Evolutionary conservation across 1,140 invertebrate genomes (phyloP).

Genomic region (Telenomus remus): DNA sequence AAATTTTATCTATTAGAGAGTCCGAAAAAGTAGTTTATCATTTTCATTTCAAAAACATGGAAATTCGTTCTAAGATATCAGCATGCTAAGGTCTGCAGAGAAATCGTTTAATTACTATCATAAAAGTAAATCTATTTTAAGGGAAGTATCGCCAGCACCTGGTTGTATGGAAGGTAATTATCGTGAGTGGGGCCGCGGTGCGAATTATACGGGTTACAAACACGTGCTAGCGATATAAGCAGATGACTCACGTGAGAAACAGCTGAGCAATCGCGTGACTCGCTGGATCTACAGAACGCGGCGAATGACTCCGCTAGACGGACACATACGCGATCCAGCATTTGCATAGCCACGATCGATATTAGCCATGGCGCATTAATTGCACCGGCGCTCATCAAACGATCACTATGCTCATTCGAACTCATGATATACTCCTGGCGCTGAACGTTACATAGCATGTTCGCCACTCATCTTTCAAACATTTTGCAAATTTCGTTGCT

Average conservation of each 20-base stretch:
- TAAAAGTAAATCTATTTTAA: constrained; percentile 17
- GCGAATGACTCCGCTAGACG: constrained; percentile 11
- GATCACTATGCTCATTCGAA: constrained; percentile 31
- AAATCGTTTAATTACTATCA: constrained; percentile 24
- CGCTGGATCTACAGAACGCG: constrained; percentile 35
- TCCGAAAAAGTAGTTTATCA: no score
- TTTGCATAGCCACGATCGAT: constrained; percentile 44
- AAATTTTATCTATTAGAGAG: no score
- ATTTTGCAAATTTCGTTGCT: not conserved
- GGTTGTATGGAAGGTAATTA: constrained; percentile 40
- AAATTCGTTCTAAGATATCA: no score
- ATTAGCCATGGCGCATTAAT: constrained; percentile 21
- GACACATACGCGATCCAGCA: constrained; percentile 1
- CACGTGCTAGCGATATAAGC: constrained; percentile 17
- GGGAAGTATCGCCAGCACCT: constrained; percentile 26
- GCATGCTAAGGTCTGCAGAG: not conserved
- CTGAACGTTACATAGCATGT: constrained; percentile 22
- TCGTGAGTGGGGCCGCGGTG: constrained; percentile 7
- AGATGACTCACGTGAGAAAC: constrained; percentile 40
- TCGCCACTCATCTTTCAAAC: not conserved
- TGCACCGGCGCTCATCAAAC: constrained; percentile 21
- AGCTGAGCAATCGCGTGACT: constrained; percentile 46
- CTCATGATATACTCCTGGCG: constrained; percentile 11
- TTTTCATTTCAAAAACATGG: no score
- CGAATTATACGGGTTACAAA: constrained; percentile 21